Evolutionary conservation across 1,140 invertebrate genomes (phyloP).

Genomic region (Bombus balteatus): DNA sequence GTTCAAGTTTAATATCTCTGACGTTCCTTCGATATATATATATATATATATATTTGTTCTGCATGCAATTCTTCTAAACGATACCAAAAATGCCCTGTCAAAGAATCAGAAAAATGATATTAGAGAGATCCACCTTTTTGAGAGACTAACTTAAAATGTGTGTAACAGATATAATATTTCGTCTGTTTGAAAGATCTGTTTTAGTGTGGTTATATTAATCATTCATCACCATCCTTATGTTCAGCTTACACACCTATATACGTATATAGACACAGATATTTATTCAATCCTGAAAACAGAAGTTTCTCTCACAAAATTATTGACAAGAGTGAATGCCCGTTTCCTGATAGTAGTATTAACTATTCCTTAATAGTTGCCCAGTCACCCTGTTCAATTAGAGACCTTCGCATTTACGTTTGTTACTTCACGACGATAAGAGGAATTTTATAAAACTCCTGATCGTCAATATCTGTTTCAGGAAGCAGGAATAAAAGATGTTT

Average conservation of each 20-base stretch:
- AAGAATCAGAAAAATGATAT: not conserved
- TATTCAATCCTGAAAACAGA: not conserved
- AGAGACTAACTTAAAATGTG: slow-evolving; percentile 45
- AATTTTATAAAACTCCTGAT: slow-evolving; percentile 32
- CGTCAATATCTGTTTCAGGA: slow-evolving; percentile 13
- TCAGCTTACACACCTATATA: slow-evolving; percentile 35
- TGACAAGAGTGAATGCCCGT: slow-evolving; percentile 11
- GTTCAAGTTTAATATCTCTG: slow-evolving; percentile 67
- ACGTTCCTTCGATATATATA: slow-evolving; percentile 57
- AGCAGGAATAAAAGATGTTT: slow-evolving; percentile 12
- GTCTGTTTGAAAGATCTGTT: slow-evolving; percentile 43
- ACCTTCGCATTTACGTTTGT: slow-evolving; percentile 8
- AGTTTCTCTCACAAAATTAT: slow-evolving; percentile 13
- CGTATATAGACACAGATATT: not conserved
- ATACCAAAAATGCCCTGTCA: slow-evolving; percentile 10
- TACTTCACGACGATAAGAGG: slow-evolving; percentile 6
- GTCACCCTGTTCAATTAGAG: not conserved
- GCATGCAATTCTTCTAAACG: slow-evolving; percentile 67
- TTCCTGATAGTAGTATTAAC: slow-evolving; percentile 29
- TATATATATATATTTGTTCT: slow-evolving; percentile 59
- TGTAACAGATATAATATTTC: slow-evolving; percentile 45
- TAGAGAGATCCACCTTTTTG: slow-evolving; percentile 38
- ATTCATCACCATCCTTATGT: slow-evolving; percentile 49
- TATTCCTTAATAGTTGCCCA: slow-evolving; percentile 15
- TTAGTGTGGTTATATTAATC: slow-evolving; percentile 58